Conservation (phyloP, 2,797 vertebrate species). For the Cottoperca gobio region DNA sequence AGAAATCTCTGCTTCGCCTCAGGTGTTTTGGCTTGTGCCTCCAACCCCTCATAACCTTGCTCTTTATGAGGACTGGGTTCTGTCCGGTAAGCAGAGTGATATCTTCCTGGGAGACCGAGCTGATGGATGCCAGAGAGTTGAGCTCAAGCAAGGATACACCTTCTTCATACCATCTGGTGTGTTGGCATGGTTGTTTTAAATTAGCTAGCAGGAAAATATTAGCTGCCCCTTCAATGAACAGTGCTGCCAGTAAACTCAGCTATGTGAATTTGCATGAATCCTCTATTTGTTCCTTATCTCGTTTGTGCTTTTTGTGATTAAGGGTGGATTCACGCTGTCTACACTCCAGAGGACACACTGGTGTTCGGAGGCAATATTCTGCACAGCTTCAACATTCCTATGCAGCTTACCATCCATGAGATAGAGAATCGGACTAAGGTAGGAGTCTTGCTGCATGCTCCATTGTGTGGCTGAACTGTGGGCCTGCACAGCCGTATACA, state of each 20-base stretch:
- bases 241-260: neutral
- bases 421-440: constrained; percentile 99
- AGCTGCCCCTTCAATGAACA: constrained; percentile 32
- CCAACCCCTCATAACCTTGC: constrained; percentile 94
- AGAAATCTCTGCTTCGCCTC: constrained; percentile 36
- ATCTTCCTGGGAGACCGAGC: constrained; percentile 96
- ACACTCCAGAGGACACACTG: constrained; percentile 95
- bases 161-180: constrained; percentile 99
- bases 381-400: constrained; percentile 99
- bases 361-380: constrained; percentile 99
- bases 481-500: constrained; percentile 13
- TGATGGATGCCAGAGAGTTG: constrained; percentile 96
- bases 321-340: constrained; percentile 99
- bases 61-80: constrained; percentile 97
- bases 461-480: constrained; percentile 13
- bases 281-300: neutral
- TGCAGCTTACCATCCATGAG: constrained; percentile 97
- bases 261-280: constrained; percentile 7
- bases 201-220: constrained; percentile 45
- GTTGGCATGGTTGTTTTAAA: constrained; percentile 44
- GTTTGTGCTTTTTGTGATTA: constrained; percentile 48
- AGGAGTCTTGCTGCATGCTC: constrained; percentile 39
- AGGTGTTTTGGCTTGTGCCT: constrained; percentile 99
- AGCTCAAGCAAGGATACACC: constrained; percentile 94
- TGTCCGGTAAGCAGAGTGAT: constrained; percentile 98